These are phyloP conservation scores for Hyaena hyaena DNA, from an alignment of 2,113 vertebrate species.

Conservation along the genomic window DNA sequence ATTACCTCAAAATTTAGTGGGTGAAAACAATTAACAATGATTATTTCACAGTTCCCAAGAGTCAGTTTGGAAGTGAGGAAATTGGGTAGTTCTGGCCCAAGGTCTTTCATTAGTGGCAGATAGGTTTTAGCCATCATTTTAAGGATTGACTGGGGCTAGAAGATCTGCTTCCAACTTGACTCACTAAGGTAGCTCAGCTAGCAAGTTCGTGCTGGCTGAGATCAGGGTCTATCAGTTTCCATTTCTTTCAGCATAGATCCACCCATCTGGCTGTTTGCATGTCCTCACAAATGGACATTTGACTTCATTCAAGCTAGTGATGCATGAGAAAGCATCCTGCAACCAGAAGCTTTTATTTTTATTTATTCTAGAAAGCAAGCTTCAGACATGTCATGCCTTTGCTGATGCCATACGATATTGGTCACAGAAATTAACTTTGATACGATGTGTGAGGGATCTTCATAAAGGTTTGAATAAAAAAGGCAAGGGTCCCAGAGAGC, in stretches of 20 bases:
- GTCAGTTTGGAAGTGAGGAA: not conserved
- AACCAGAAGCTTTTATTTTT: not conserved
- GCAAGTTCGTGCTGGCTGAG: not conserved
- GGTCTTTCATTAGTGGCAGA: not conserved
- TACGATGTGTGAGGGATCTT: not conserved
- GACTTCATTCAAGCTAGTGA: not conserved
- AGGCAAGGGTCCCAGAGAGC: not conserved
- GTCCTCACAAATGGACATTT: not conserved
- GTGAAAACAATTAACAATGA: not conserved
- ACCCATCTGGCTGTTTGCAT: fast-evolving
- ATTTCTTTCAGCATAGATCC: not conserved
- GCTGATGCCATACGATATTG: not conserved
- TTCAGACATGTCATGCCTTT: not conserved
- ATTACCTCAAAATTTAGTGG: not conserved
- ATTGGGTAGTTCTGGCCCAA: not conserved
- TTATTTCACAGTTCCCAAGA: not conserved
- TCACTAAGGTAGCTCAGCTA: not conserved
- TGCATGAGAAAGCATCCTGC: not conserved
- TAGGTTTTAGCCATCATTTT: not conserved
- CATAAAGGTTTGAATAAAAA: not conserved
- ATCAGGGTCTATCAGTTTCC: not conserved
- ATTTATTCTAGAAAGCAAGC: not conserved
- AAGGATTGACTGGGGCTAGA: not conserved
- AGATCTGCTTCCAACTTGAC: not conserved
- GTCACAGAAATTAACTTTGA: not conserved